These are phyloP conservation scores for Hafferia zeledoni DNA, from an alignment of 2,797 vertebrate species.

Conservation along the genomic window DNA sequence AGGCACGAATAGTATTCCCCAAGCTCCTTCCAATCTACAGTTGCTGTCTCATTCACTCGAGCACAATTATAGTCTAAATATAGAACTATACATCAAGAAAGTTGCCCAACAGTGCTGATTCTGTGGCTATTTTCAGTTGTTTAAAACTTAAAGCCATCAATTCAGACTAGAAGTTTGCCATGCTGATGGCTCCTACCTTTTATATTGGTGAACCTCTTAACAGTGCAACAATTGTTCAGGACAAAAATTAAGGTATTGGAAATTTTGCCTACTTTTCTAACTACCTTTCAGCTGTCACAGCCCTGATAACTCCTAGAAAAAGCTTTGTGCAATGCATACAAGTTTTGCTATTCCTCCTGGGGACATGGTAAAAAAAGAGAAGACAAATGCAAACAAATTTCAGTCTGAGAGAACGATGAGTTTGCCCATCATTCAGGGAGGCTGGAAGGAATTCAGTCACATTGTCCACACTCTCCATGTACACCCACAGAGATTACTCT, in stretches of 20 bases:
- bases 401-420: neutral
- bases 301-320: neutral
- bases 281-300: neutral
- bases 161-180: neutral
- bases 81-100: neutral
- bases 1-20: neutral
- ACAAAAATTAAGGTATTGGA: neutral
- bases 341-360: neutral
- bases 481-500: neutral
- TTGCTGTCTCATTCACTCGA: neutral
- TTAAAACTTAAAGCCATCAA: neutral
- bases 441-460: neutral
- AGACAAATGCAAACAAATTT: neutral
- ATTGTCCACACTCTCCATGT: neutral
- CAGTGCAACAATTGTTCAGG: neutral
- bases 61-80: neutral
- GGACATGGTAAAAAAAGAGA: fast-evolving
- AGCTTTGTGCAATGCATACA: fast-evolving
- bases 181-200: neutral
- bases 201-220: neutral
- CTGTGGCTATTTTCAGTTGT: neutral
- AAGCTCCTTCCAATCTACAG: neutral
- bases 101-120: neutral
- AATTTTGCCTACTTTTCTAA: neutral
- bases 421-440: neutral